phyloP scores from a whole-genome alignment of 2,888 invertebrate genomes.

The Eupithecia exiguata region DNA sequence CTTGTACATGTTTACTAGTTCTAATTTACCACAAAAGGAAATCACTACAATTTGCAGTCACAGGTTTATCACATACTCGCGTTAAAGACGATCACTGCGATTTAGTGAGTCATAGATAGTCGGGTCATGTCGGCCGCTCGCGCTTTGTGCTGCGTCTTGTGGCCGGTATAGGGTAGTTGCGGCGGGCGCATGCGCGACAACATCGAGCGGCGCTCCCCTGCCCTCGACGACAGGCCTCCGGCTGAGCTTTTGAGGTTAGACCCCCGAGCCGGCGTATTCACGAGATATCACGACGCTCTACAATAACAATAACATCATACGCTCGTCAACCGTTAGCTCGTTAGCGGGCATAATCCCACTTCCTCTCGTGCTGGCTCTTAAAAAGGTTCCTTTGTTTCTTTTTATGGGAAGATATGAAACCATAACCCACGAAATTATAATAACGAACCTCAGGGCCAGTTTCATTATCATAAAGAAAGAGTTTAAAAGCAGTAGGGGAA shows the following conservation, averaged over 20 bases:
- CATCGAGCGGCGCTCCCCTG: slow-evolving; percentile 78
- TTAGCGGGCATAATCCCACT: slow-evolving; percentile 43
- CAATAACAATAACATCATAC: slow-evolving; percentile 73
- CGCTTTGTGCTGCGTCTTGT: slow-evolving; percentile 75
- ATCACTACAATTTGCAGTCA: slow-evolving; percentile 67
- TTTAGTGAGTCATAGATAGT: slow-evolving; percentile 60
- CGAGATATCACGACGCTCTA: slow-evolving; percentile 54
- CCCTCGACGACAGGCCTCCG: slow-evolving; percentile 20
- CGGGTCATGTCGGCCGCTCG: slow-evolving; percentile 65
- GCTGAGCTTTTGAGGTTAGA: slow-evolving; percentile 78
- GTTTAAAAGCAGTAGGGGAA: slow-evolving; percentile 44
- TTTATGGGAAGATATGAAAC: slow-evolving; percentile 5
- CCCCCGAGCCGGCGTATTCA: slow-evolving; percentile 72
- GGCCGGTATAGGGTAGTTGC: slow-evolving; percentile 46
- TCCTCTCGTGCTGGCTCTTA: slow-evolving; percentile 31
- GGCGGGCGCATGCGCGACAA: slow-evolving; percentile 74
- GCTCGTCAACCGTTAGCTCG: slow-evolving; percentile 52
- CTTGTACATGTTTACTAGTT: slow-evolving; percentile 86
- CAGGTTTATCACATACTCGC: slow-evolving; percentile 72
- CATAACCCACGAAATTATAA: slow-evolving; percentile 2
- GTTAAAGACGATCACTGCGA: slow-evolving; percentile 53
- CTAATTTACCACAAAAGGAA: slow-evolving; percentile 65
- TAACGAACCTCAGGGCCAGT: slow-evolving; percentile 3
- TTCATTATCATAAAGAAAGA: slow-evolving; percentile 5
- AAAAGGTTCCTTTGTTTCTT: slow-evolving; percentile 14